Percentiles rank a stretch among this genome's conserved stretches.
Conservation (phyloP, 2,113 vertebrate species). For the Actinemys pallida region DNA sequence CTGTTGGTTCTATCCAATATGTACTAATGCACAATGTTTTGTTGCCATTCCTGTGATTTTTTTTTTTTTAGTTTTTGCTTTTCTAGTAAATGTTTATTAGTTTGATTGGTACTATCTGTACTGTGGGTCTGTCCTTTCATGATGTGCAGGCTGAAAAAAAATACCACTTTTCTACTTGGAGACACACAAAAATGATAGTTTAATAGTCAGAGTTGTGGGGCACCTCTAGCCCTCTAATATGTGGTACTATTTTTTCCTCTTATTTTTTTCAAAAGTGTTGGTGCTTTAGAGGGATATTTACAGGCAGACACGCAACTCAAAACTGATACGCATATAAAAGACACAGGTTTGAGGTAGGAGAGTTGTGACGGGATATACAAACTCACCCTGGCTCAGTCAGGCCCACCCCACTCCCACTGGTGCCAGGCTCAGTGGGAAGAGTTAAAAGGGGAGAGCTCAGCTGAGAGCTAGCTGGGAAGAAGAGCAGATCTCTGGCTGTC, state of each 20-base stretch:
- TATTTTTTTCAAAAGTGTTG: background rate
- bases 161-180: background rate
- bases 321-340: conserved; percentile 8
- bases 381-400: background rate
- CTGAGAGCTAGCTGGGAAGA: background rate
- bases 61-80: background rate
- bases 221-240: conserved; percentile 10
- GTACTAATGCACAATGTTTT: background rate
- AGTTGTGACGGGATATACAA: background rate
- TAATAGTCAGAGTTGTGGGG: background rate
- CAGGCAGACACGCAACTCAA: background rate
- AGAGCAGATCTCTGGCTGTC: background rate
- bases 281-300: background rate
- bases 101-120: background rate
- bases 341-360: background rate
- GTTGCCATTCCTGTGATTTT: background rate
- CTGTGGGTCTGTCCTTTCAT: background rate
- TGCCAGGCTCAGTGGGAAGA: no score
- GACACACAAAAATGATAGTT: background rate
- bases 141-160: background rate
- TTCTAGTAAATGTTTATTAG: background rate
- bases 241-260: background rate
- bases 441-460: background rate
- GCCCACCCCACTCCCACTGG: background rate
- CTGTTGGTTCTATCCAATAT: background rate